Percentiles rank a stretch among this genome's conserved stretches.
phyloP scores from a whole-genome alignment of 2,113 vertebrate genomes.

The Oncorhynchus tshawytscha region DNA sequence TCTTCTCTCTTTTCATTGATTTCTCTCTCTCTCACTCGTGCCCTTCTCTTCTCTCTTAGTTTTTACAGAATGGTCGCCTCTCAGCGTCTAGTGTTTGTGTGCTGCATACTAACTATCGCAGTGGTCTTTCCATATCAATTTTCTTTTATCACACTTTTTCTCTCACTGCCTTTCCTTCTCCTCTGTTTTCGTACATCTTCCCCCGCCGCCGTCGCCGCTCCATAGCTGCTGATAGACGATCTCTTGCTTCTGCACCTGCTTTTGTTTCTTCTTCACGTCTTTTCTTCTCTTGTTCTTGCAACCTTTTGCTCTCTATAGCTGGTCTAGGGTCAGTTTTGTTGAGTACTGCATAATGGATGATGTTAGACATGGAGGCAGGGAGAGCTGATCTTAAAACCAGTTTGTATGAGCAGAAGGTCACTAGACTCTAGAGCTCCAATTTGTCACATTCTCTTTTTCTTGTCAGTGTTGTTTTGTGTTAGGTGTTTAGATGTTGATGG shows the following conservation, averaged over 20 bases:
- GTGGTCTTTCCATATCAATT: neutral
- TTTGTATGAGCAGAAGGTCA: neutral
- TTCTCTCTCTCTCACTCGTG: neutral
- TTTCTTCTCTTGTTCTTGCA: conserved; percentile 10
- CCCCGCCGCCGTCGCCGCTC: neutral
- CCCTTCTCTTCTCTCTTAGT: neutral
- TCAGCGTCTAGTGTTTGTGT: conserved; percentile 9
- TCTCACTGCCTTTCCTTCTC: conserved; percentile 4
- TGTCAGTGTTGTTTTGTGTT: too few species aligned
- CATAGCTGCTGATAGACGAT: neutral
- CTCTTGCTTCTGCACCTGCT: too few species aligned
- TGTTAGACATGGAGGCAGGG: too few species aligned
- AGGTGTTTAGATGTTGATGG: too few species aligned
- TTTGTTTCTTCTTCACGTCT: neutral
- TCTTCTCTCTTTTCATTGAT: conserved; percentile 5
- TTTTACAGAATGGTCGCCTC: conserved; percentile 2
- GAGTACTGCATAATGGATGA: too few species aligned
- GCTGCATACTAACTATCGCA: neutral
- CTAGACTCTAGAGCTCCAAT: neutral
- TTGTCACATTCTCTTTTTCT: neutral
- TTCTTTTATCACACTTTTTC: conserved; percentile 10
- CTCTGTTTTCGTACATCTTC: neutral
- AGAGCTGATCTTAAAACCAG: neutral
- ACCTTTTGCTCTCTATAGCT: too few species aligned
- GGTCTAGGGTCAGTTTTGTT: too few species aligned